phyloP scores from a whole-genome alignment of 2,113 vertebrate species.

The Murina feae region DNA sequence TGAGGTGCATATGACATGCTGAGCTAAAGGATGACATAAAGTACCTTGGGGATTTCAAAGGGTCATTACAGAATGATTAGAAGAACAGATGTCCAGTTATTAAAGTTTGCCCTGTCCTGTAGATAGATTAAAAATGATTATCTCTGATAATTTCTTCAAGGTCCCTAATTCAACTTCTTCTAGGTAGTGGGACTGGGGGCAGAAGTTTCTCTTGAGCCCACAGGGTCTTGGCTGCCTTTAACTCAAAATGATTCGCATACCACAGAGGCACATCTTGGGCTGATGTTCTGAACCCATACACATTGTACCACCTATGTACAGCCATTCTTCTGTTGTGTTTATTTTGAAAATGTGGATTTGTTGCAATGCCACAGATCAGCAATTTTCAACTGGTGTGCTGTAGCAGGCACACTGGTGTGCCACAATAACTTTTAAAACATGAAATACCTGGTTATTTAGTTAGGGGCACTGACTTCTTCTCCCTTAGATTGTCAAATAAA shows the following conservation, averaged over 20 bases:
- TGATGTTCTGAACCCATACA: neutral
- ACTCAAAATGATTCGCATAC: neutral
- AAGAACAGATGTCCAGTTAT: neutral
- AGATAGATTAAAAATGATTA: neutral
- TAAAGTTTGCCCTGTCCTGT: neutral
- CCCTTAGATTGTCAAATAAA: neutral
- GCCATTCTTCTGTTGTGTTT: neutral
- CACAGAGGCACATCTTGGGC: neutral
- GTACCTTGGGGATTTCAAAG: neutral
- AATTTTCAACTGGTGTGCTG: neutral
- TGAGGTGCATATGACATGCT: neutral
- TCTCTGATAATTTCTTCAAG: neutral
- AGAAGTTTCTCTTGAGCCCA: neutral
- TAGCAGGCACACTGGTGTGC: neutral
- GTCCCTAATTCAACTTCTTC: neutral
- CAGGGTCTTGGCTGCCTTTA: neutral
- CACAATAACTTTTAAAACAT: neutral
- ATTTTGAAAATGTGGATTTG: neutral
- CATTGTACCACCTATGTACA: neutral
- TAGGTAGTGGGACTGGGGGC: too few species aligned
- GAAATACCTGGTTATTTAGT: neutral
- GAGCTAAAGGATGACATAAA: neutral
- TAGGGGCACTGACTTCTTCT: neutral
- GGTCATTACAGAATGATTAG: neutral
- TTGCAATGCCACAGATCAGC: neutral